Evolutionary conservation across 2,113 vertebrate species (phyloP).

Genomic region (Nycticebus coucang): DNA sequence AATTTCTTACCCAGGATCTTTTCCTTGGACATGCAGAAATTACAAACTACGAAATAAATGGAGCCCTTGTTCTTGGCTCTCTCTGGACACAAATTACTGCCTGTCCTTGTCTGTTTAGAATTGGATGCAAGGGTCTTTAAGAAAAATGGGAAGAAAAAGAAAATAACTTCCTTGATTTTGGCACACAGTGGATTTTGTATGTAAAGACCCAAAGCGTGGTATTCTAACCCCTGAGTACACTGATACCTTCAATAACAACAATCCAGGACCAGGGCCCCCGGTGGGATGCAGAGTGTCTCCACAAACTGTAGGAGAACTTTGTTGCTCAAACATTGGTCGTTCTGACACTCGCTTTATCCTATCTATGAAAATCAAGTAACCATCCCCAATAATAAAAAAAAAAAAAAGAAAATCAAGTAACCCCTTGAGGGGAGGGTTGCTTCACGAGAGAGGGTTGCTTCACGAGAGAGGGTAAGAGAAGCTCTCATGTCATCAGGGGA

Average conservation of each 20-base stretch:
- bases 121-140: background rate
- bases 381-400: too few species aligned
- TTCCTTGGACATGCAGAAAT: slow-evolving; percentile 49
- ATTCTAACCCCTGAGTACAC: background rate
- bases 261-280: fast-evolving
- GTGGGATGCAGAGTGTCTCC: too few species aligned
- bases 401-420: background rate
- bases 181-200: background rate
- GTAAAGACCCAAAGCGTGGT: background rate
- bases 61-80: background rate
- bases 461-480: background rate
- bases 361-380: background rate
- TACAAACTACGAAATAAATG: slow-evolving; percentile 34
- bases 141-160: background rate
- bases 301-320: too few species aligned
- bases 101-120: background rate
- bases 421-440: background rate
- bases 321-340: background rate
- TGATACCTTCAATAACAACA: fast-evolving
- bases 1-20: slow-evolving; percentile 30
- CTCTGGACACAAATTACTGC: slow-evolving; percentile 31
- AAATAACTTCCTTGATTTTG: background rate
- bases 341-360: background rate
- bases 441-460: too few species aligned
- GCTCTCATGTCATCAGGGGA: background rate